Evolutionary conservation across 2,797 vertebrate species (phyloP), one percentile per base, ranked within the genome.

Genomic region (Mergus octosetaceus): DNA sequence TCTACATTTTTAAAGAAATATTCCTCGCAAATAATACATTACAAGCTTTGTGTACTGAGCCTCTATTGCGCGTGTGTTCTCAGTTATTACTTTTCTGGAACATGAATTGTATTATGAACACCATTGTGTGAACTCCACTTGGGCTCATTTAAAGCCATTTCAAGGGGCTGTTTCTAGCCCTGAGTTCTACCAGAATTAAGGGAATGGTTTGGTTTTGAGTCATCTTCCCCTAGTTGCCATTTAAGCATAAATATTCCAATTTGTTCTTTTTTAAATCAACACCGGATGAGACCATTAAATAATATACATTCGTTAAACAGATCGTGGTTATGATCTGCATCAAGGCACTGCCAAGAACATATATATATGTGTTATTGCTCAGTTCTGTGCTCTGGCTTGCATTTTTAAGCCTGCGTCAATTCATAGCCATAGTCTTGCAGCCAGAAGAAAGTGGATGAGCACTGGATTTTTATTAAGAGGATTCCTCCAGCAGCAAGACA

Each of bases 1-100:
- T 96, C 84, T 92, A 80, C 87, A 94, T 96, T 97, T 96, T 96
- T 94, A 92, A 97, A 97, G 95, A 96, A 97, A 95, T 96, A 95
- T 90, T 95, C 93, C 75, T 96, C 25, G 6, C 83, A 97, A 98
- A 97, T 97, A 95, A 96, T 96, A 91, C 81, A 93, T 96, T 97
- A 79, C 66, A 82, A 95, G 91, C 71, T 96, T 94, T 95, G 89
- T 87, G 90, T 96, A 70, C 89, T 89, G 65, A 90, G 90, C 71
- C 82, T 94, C 75, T 66, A 77, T 92, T 90, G 93, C 90, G 69
- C 11, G 34, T 77, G 80, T 86, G 60, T 96, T 93, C 92, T 62
- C 89, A 21, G 10, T 80, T 91, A 93, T 56, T 93, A 81, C 39
- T 95, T 95, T 95, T 85, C 93, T 85, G 77, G 68, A 77, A 70